These are phyloP conservation scores for Anticlea derivata DNA, from an alignment of 2,888 invertebrate genomes.

Conservation along the genomic window DNA sequence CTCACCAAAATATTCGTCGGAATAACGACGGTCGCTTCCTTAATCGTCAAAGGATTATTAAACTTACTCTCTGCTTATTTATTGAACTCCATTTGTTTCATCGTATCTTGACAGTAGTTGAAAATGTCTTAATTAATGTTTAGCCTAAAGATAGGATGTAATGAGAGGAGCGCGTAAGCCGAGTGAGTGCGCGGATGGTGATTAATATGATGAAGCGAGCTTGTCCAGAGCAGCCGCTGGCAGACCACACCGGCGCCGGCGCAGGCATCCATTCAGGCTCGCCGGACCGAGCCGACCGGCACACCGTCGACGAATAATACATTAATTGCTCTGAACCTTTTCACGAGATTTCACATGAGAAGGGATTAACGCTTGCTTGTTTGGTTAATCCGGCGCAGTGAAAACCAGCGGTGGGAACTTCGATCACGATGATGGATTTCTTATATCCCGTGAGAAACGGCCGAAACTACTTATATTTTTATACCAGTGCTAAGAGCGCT, in stretches of 20 bases:
- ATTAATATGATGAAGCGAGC: slow-evolving; percentile 77
- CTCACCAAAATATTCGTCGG: slow-evolving; percentile 59
- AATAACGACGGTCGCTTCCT: slow-evolving; percentile 60
- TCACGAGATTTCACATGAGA: slow-evolving; percentile 71
- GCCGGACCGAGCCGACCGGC: slow-evolving; percentile 41
- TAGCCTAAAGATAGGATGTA: slow-evolving; percentile 79
- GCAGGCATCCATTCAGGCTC: slow-evolving; percentile 43
- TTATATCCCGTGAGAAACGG: slow-evolving; percentile 43
- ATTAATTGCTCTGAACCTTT: slow-evolving; percentile 67
- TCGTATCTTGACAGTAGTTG: slow-evolving; percentile 64
- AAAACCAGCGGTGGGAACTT: slow-evolving; percentile 57
- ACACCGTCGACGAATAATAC: slow-evolving; percentile 54
- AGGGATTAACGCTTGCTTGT: slow-evolving; percentile 71
- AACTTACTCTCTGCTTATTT: slow-evolving; percentile 53
- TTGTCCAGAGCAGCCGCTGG: slow-evolving; percentile 55
- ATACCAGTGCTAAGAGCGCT: slow-evolving; percentile 38
- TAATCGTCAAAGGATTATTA: slow-evolving; percentile 54
- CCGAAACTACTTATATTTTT: slow-evolving; percentile 32
- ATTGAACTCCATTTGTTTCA: slow-evolving; percentile 63
- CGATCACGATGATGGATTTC: slow-evolving; percentile 46
- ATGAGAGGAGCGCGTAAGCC: slow-evolving; percentile 80
- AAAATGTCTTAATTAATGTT: slow-evolving; percentile 81
- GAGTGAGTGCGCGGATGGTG: slow-evolving; percentile 70
- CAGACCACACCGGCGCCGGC: slow-evolving; percentile 64
- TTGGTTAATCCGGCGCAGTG: slow-evolving; percentile 67